Base-by-base conservation (phyloP, 2,888 invertebrate genomes). In the Phorcus lineatus region DNA sequence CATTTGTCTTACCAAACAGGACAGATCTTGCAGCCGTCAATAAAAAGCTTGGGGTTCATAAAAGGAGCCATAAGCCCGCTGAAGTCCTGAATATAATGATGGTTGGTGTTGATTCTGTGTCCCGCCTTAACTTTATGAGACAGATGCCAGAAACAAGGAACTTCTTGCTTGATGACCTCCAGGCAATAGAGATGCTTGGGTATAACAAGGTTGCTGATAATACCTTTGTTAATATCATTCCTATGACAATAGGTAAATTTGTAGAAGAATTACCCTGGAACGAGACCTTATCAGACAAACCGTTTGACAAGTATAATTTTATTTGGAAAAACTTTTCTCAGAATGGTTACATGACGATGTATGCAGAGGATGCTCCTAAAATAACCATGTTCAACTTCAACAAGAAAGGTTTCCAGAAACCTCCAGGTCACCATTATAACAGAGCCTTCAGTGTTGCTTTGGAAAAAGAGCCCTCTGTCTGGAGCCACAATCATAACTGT, bases 141-240 rank as follows among this genome's bases (percentile, higher is more conserved):
- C 96, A 96, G 88, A 96, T 98, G 96, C 96, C 96, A 0, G 94
- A 94, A 88, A 96, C 86, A 82, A 87, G 88, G 9, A 91, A 94
- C 1, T 95, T 94, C 86, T 93, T 97, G 77, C 94, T 94, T 81
- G 92, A 95, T 19, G 94, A 95, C 22, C 93, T 96, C 82, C 94
- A 95, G 16, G 96, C 96, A 55, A 94, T 96, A 77, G 97, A 97
- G 91, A 94, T 98, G 91, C 93, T 96, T 85, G 98, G 98, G 6
- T 97, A 97, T 92, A 97, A 96, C 91, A 98, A 98, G 94, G 96
- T 98, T 9, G 98, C 96, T 2, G 98, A 98, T 92, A 98, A 98
- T 92, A 98, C 98, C 0, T 97, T 96, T 92, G 97, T 97, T 0
- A 98, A 98, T 92, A 92, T 98, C 81, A 95, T 96, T 9, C 96